Evolutionary conservation across 2,113 vertebrate species (phyloP).

Genomic region (Leptodactylus fuscus): DNA sequence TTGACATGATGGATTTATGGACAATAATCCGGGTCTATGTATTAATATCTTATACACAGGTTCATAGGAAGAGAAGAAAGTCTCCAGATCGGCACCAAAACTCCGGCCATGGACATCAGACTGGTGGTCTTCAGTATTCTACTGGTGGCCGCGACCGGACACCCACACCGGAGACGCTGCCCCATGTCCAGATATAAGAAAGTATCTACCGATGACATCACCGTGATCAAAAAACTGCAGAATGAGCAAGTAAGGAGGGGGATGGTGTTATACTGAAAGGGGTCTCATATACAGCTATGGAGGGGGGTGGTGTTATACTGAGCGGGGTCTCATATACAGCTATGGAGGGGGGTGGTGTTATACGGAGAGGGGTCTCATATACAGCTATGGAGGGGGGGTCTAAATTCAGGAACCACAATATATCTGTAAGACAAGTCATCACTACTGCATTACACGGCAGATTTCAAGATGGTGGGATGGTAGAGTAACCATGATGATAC

Average conservation of each 20-base stretch:
- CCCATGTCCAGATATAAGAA: conserved; percentile 8
- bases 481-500: too few species aligned
- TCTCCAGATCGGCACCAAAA: too few species aligned
- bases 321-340: too few species aligned
- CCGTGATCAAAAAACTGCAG: conserved; percentile 6
- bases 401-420: background rate
- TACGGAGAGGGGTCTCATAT: too few species aligned
- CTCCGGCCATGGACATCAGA: too few species aligned
- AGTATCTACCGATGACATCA: background rate
- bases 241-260: conserved; percentile 12
- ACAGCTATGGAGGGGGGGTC: background rate
- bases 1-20: background rate
- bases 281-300: background rate
- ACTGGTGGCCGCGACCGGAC: too few species aligned
- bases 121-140: too few species aligned
- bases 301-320: too few species aligned
- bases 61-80: background rate
- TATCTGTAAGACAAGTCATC: too few species aligned
- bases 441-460: background rate
- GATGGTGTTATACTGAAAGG: background rate
- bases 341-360: too few species aligned
- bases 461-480: too few species aligned
- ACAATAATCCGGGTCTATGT: background rate
- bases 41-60: background rate
- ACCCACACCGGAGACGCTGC: background rate